A percentile compares a stretch with the other conserved stretches of the same genome.
Evolutionary conservation across 2,888 invertebrate species (phyloP).

Genomic region (Drosophila demipolita): DNA sequence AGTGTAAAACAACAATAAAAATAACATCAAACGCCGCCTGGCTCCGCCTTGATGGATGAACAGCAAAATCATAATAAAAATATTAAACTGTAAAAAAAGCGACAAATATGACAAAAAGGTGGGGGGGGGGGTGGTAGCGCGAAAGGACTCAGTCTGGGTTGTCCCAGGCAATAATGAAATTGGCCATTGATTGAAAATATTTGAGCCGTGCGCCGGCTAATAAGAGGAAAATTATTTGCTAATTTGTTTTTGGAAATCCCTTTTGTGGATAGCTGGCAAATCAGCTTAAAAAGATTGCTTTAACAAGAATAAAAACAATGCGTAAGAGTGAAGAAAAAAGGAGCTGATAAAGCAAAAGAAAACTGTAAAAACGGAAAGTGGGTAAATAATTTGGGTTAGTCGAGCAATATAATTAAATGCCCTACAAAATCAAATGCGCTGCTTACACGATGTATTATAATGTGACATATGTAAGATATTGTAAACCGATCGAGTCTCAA

Average conservation of each 20-base stretch:
- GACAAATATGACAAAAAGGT: slow-evolving; percentile 36
- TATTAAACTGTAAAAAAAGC: slow-evolving; percentile 51
- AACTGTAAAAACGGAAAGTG: slow-evolving; percentile 22
- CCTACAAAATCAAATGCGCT: slow-evolving; percentile 15
- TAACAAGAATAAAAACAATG: slow-evolving; percentile 44
- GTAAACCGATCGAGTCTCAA: not conserved
- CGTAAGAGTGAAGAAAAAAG: slow-evolving; percentile 33
- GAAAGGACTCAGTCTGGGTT: not conserved
- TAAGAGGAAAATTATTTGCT: slow-evolving; percentile 73
- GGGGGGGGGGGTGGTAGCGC: not conserved
- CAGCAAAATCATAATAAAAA: slow-evolving; percentile 52
- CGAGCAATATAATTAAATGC: slow-evolving; percentile 13
- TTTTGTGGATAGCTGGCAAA: slow-evolving; percentile 45
- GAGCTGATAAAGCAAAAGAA: slow-evolving; percentile 56
- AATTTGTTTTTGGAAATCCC: slow-evolving; percentile 60
- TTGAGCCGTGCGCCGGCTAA: slow-evolving; percentile 52
- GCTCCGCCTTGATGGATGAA: slow-evolving; percentile 50
- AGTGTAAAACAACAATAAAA: slow-evolving; percentile 38
- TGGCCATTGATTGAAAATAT: slow-evolving; percentile 67
- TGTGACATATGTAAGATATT: not conserved
- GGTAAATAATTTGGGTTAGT: slow-evolving; percentile 15
- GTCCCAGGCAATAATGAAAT: slow-evolving; percentile 8
- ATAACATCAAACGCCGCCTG: slow-evolving; percentile 13
- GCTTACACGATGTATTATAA: not conserved
- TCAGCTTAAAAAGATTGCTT: slow-evolving; percentile 67